phyloP scores from a whole-genome alignment of 2,113 vertebrate genomes.

The Gnathochromis pfefferi region DNA sequence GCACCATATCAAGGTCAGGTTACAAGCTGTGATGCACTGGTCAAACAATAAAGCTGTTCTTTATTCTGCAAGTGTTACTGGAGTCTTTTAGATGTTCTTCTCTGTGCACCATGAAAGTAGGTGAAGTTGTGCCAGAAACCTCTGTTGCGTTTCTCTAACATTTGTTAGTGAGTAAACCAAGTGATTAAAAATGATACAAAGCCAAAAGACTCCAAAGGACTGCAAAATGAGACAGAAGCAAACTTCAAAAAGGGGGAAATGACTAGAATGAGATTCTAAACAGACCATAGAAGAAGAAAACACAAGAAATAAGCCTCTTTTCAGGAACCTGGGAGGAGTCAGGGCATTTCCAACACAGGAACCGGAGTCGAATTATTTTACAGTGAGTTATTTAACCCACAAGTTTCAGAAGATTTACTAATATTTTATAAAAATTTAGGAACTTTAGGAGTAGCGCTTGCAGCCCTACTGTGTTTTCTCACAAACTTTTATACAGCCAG shows the following conservation, averaged over 20 bases:
- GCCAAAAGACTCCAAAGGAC: background rate
- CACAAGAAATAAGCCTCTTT: background rate
- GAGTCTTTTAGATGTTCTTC: background rate
- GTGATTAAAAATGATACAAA: background rate
- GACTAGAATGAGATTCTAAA: background rate
- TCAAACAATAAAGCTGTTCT: background rate
- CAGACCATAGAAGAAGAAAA: background rate
- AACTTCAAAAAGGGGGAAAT: background rate
- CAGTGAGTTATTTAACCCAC: background rate
- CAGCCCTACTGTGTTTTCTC: background rate
- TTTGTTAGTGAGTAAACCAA: background rate
- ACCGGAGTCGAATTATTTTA: background rate
- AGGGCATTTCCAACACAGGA: background rate
- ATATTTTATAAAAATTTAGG: background rate
- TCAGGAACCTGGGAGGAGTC: background rate
- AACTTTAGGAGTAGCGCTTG: fast-evolving
- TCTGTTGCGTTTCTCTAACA: background rate
- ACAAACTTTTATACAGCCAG: background rate
- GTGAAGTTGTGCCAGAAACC: background rate
- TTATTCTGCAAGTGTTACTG: background rate
- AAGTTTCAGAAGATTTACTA: background rate
- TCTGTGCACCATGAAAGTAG: background rate
- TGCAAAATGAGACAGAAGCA: background rate
- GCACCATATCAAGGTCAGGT: background rate
- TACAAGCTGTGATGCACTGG: background rate